These are phyloP conservation scores for Narcine bancroftii DNA, from an alignment of 2,113 vertebrate genomes.

Conservation along the genomic window DNA sequence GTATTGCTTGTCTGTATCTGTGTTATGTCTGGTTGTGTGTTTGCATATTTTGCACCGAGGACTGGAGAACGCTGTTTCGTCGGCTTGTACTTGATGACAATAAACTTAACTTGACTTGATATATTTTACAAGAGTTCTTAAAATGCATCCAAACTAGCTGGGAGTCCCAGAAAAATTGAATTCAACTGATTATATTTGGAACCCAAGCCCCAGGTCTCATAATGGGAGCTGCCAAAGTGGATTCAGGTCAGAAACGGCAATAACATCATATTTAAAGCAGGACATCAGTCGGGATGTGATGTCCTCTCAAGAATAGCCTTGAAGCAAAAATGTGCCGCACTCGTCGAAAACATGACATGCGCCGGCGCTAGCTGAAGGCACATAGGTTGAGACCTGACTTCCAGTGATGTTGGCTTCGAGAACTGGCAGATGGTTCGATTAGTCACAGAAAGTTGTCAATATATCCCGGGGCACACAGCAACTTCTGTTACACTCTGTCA, in stretches of 20 bases:
- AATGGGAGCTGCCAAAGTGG: too few relatives aligned
- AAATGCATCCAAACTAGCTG: not conserved
- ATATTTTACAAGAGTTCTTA: too few relatives aligned
- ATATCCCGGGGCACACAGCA: slow-evolving; percentile 41
- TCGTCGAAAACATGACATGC: not conserved
- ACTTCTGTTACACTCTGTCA: slow-evolving; percentile 46
- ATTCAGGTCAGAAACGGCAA: too few relatives aligned
- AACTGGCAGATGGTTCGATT: slow-evolving; percentile 38
- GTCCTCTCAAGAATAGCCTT: not conserved
- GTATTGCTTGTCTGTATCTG: too few relatives aligned
- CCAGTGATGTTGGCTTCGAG: not conserved
- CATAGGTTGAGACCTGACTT: not conserved
- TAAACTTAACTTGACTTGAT: too few relatives aligned
- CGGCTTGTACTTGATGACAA: too few relatives aligned
- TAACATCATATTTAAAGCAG: not conserved
- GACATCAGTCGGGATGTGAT: not conserved
- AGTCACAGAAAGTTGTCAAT: slow-evolving; percentile 41
- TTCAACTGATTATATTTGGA: not conserved
- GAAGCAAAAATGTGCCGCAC: not conserved
- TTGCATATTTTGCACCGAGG: too few relatives aligned
- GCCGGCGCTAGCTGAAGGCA: slow-evolving; percentile 9
- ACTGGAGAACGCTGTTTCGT: too few relatives aligned
- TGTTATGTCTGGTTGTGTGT: too few relatives aligned
- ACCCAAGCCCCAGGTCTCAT: not conserved
- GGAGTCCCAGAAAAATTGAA: not conserved